Conservation (phyloP, 2,888 invertebrate species). For the Zaprionus bogoriensis region DNA sequence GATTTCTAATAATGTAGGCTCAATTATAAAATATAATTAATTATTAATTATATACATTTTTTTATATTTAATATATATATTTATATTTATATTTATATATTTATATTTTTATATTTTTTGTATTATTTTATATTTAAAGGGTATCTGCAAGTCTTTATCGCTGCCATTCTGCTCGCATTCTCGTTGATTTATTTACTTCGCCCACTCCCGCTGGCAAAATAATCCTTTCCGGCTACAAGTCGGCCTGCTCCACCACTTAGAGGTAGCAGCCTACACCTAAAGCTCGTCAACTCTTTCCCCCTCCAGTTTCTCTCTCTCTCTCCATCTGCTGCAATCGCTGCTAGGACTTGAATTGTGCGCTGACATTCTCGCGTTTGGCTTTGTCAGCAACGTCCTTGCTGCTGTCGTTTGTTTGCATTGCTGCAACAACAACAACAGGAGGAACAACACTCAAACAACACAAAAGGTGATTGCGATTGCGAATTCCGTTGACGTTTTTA, state of each 20-base stretch:
- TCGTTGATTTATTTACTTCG: constrained; percentile 46
- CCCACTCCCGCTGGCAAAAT: constrained; percentile 45
- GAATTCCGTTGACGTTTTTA: constrained; percentile 74
- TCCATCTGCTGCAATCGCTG: not conserved
- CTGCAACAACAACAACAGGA: constrained; percentile 33
- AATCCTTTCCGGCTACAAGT: constrained; percentile 71
- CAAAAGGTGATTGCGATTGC: constrained; percentile 78
- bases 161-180: not conserved
- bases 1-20: too few species aligned
- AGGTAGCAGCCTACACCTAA: too few species aligned
- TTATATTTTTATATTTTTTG: too few species aligned
- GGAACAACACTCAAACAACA: constrained; percentile 63
- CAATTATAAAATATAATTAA: too few species aligned
- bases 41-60: too few species aligned
- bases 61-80: too few species aligned
- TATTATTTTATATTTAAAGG: constrained; percentile 4
- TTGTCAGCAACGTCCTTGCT: constrained; percentile 77
- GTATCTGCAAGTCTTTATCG: constrained; percentile 3
- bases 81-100: too few species aligned
- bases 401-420: constrained; percentile 75
- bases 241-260: constrained; percentile 7
- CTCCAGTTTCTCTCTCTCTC: not conserved
- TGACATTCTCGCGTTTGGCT: constrained; percentile 76
- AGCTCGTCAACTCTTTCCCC: too few species aligned
- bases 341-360: constrained; percentile 49